Conservation (phyloP, 2,797 vertebrate genomes). For the Mycteria americana region DNA sequence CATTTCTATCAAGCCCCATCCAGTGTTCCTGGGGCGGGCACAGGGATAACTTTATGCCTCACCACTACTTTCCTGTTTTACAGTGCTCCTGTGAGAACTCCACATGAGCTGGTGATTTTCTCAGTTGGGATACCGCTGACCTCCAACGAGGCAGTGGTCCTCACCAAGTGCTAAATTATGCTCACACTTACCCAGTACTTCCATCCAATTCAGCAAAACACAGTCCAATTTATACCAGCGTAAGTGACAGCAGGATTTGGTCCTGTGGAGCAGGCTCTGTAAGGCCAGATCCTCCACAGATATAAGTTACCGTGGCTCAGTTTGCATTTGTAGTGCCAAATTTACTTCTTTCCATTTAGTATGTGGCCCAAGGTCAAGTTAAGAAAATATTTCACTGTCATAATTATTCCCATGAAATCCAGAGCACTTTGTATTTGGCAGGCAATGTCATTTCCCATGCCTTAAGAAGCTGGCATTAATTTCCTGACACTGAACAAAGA, state of each 20-base stretch:
- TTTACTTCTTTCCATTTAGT: conserved; percentile 42
- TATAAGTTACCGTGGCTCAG: background rate
- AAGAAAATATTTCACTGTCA: conserved; percentile 55
- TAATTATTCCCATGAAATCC: conserved; percentile 47
- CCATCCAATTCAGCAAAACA: background rate
- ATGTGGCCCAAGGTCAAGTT: conserved; percentile 38
- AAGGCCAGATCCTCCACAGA: background rate
- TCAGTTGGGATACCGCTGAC: background rate
- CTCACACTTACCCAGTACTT: background rate
- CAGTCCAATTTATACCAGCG: background rate
- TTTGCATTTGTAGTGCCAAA: conserved; percentile 28
- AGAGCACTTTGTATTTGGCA: conserved; percentile 39
- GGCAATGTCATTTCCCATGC: conserved; percentile 30
- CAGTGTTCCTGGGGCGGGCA: background rate
- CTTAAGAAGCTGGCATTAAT: conserved; percentile 39
- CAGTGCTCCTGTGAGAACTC: background rate
- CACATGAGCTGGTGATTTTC: background rate
- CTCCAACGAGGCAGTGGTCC: background rate
- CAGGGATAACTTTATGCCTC: background rate
- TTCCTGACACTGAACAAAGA: conserved; percentile 37
- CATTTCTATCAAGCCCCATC: background rate
- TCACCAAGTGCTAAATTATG: background rate
- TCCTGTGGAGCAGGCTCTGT: background rate
- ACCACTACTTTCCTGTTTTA: background rate
- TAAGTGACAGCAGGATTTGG: background rate